phyloP scores from a whole-genome alignment of 2,113 vertebrate species.

The Melospiza melodia region DNA sequence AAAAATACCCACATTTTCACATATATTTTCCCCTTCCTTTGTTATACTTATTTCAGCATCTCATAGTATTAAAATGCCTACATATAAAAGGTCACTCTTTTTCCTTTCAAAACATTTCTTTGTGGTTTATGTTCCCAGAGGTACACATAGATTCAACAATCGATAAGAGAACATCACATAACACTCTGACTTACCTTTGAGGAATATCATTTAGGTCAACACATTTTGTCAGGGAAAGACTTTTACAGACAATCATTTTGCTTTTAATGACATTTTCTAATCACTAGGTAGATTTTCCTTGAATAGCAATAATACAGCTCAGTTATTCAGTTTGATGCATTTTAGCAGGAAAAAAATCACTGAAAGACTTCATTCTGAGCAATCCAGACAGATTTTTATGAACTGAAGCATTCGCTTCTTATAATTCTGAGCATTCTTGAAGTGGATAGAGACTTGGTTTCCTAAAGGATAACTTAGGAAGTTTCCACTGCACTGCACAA shows the following conservation, averaged over 20 bases:
- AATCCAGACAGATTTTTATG: constrained; percentile 18
- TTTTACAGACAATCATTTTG: constrained; percentile 67
- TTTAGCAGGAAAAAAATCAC: constrained; percentile 16
- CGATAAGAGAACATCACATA: constrained; percentile 73
- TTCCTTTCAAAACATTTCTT: constrained; percentile 78
- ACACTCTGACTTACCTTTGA: constrained; percentile 69
- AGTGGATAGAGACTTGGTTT: not conserved
- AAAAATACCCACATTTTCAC: constrained; percentile 47
- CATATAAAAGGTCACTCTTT: constrained; percentile 78
- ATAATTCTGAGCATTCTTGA: constrained; percentile 18
- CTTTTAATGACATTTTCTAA: constrained; percentile 67
- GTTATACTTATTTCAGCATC: constrained; percentile 68
- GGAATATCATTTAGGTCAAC: constrained; percentile 69
- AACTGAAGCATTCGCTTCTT: not conserved
- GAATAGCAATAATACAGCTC: constrained; percentile 26
- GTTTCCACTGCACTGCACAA: not conserved
- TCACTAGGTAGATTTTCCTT: constrained; percentile 52
- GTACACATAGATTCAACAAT: constrained; percentile 73
- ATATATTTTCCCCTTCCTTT: not conserved
- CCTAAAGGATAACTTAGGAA: not conserved
- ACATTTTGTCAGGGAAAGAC: constrained; percentile 36
- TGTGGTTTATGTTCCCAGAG: constrained; percentile 70
- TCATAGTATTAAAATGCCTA: constrained; percentile 76
- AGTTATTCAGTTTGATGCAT: constrained; percentile 11
- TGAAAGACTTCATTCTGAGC: constrained; percentile 17